Evolutionary conservation across 2,113 vertebrate species (phyloP).

Genomic region (Shinisaurus crocodilurus): DNA sequence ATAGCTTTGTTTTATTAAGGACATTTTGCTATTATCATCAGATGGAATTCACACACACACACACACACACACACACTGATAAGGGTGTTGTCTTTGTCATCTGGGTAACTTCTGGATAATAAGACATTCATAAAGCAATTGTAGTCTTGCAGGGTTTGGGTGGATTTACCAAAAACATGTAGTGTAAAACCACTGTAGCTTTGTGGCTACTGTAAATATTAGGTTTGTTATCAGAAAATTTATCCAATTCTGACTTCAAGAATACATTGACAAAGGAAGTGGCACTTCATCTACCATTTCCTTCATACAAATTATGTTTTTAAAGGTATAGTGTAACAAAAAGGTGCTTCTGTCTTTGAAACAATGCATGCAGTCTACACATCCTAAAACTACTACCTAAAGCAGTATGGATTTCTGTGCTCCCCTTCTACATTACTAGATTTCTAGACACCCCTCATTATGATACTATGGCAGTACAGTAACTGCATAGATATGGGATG

Average conservation of each 20-base stretch:
- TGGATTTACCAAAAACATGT: background rate
- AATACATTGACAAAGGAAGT: slow-evolving; percentile 15
- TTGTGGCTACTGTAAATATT: slow-evolving; percentile 18
- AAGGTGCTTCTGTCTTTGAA: background rate
- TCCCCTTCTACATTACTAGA: background rate
- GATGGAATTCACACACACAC: slow-evolving; percentile 39
- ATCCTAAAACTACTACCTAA: background rate
- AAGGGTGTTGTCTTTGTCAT: slow-evolving; percentile 19
- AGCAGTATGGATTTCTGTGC: background rate
- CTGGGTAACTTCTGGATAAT: slow-evolving; percentile 8
- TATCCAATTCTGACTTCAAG: slow-evolving; percentile 5
- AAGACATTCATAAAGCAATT: slow-evolving; percentile 18
- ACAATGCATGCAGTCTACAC: slow-evolving; percentile 4
- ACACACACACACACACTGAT: slow-evolving; percentile 16
- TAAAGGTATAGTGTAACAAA: background rate
- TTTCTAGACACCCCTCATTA: background rate
- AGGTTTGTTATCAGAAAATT: slow-evolving; percentile 13
- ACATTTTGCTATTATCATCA: slow-evolving; percentile 56
- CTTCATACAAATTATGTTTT: background rate
- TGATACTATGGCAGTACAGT: slow-evolving; percentile 17
- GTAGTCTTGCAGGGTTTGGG: slow-evolving; percentile 7
- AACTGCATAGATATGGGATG: slow-evolving; percentile 31
- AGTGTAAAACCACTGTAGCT: background rate
- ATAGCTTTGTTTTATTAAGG: slow-evolving; percentile 50
- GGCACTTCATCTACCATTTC: slow-evolving; percentile 4